Conservation (phyloP, 1,140 invertebrate species). For the Pogonomyrmex barbatus region DNA sequence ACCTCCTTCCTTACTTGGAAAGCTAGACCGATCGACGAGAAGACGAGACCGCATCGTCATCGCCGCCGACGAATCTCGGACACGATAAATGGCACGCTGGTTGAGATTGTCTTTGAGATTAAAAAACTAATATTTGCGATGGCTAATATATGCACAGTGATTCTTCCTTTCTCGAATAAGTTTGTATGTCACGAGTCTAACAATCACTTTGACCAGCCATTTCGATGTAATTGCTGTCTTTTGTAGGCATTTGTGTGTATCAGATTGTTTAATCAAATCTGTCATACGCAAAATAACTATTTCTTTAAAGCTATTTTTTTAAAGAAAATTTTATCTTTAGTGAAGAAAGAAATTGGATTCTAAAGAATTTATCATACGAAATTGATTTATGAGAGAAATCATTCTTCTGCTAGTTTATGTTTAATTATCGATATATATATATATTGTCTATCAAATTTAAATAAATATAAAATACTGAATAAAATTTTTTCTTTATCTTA, state of each 20-base stretch:
- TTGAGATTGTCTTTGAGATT: neutral
- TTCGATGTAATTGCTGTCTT: neutral
- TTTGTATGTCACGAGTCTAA: neutral
- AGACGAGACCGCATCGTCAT: neutral
- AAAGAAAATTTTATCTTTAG: neutral
- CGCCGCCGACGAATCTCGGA: constrained; percentile 9
- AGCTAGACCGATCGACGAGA: constrained; percentile 28
- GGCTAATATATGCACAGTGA: neutral
- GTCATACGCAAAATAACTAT: neutral
- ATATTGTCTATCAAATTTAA: no score
- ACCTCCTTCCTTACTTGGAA: constrained; percentile 57
- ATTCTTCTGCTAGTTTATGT: neutral
- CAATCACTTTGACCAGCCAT: neutral
- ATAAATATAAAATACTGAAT: neutral
- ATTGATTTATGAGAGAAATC: neutral
- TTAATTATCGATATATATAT: no score
- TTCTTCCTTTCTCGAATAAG: neutral
- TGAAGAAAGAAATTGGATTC: neutral
- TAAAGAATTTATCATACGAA: neutral
- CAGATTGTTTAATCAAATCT: neutral
- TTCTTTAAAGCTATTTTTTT: neutral
- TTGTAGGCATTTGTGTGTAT: neutral
- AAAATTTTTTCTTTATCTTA: neutral
- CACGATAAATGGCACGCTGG: neutral
- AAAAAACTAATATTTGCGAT: constrained; percentile 29